These are phyloP conservation scores for Anniella stebbinsi DNA, from an alignment of 2,797 vertebrate genomes.

Conservation along the genomic window DNA sequence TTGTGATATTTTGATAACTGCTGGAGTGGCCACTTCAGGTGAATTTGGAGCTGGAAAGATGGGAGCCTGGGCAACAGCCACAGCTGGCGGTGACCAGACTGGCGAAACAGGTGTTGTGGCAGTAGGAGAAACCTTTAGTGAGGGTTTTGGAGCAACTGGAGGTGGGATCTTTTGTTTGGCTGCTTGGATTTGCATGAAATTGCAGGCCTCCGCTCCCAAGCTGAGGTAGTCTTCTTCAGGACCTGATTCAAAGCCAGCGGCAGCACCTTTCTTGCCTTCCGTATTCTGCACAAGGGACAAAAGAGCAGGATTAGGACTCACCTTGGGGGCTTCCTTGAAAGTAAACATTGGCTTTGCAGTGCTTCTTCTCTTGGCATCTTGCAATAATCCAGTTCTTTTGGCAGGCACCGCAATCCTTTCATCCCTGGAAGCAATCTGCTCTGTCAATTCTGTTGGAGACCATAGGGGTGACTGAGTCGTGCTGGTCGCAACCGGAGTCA, in stretches of 20 bases:
- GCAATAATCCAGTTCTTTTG: slow-evolving; percentile 90
- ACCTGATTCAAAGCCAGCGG: slow-evolving; percentile 90
- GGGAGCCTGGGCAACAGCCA: slow-evolving; percentile 81
- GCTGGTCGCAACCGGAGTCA: slow-evolving; percentile 67
- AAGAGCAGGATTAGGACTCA: slow-evolving; percentile 93
- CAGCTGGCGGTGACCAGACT: slow-evolving; percentile 87
- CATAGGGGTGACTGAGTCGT: slow-evolving; percentile 78
- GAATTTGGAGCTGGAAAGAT: slow-evolving; percentile 85
- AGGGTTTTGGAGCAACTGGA: slow-evolving; percentile 95
- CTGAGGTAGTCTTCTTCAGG: slow-evolving; percentile 99
- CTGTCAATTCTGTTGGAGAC: slow-evolving; percentile 84
- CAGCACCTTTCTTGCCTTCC: slow-evolving; percentile 83
- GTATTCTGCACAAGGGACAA: slow-evolving; percentile 90
- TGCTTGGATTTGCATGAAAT: slow-evolving; percentile 91
- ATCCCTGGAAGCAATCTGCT: slow-evolving; percentile 95
- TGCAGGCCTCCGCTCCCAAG: slow-evolving; percentile 97
- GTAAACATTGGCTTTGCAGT: slow-evolving; percentile 94
- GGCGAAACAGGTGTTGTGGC: slow-evolving; percentile 83
- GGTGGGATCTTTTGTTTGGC: slow-evolving; percentile 93
- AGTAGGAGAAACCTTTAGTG: slow-evolving; percentile 80
- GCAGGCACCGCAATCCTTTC: slow-evolving; percentile 96
- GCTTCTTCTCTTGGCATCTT: slow-evolving; percentile 87
- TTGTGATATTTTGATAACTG: slow-evolving; percentile 60
- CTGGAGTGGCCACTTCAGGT: slow-evolving; percentile 61
- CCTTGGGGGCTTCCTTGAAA: slow-evolving; percentile 93